Conservation (phyloP, 2,888 invertebrate genomes). For the Girardia tigrina region DNA sequence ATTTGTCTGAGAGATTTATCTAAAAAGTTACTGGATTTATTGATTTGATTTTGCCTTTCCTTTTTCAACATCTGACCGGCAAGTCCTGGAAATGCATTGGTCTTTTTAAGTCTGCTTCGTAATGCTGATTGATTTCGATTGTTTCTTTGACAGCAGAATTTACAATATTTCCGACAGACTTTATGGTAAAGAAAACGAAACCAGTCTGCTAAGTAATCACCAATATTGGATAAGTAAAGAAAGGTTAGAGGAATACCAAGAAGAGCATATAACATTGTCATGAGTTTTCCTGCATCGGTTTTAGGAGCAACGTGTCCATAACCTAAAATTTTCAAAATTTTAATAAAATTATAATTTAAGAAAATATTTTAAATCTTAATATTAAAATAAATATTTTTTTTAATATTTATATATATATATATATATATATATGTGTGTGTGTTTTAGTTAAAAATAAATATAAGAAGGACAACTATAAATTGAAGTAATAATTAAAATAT, state of each 20-base stretch:
- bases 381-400: not conserved
- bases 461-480: too few species aligned
- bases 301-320: conserved; percentile 41
- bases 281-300: conserved; percentile 39
- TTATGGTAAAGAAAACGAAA: conserved; percentile 40
- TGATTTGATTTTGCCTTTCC: not conserved
- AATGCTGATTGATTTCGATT: not conserved
- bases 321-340: conserved; percentile 38
- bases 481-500: too few species aligned
- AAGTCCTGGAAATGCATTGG: not conserved
- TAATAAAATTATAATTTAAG: not conserved
- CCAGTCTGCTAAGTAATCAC: conserved; percentile 41
- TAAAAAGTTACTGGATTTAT: not conserved
- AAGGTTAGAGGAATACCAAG: conserved; percentile 41
- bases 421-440: too few species aligned
- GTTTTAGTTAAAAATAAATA: too few species aligned
- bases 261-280: conserved; percentile 41
- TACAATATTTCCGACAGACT: conserved; percentile 40
- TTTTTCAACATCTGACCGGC: not conserved
- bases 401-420: not conserved
- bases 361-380: not conserved
- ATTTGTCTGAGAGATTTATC: conserved; percentile 21
- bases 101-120: not conserved
- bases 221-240: conserved; percentile 41
- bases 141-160: not conserved